These are phyloP conservation scores for Syndactyla subalaris DNA, from an alignment of 2,797 vertebrate species.

Conservation along the genomic window DNA sequence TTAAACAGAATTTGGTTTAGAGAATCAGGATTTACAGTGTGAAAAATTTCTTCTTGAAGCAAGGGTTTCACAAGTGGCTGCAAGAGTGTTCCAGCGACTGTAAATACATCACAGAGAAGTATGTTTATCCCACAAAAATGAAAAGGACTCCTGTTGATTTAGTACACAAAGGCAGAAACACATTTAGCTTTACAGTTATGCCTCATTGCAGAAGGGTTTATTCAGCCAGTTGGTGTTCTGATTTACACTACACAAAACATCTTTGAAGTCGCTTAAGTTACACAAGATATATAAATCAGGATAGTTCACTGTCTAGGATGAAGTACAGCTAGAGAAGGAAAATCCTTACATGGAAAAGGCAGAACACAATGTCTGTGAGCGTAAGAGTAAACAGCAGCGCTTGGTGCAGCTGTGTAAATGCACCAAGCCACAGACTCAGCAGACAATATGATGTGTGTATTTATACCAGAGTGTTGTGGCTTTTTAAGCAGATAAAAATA, in stretches of 20 bases:
- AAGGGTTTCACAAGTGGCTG: background rate
- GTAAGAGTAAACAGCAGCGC: background rate
- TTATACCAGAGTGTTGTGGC: background rate
- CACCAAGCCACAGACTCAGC: background rate
- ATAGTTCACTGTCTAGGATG: background rate
- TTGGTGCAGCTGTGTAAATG: conserved; percentile 38
- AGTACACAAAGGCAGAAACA: background rate
- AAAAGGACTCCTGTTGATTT: background rate
- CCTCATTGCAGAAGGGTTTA: background rate
- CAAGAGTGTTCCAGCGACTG: background rate
- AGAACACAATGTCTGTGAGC: background rate
- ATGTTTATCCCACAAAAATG: conserved; percentile 12
- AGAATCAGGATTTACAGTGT: background rate
- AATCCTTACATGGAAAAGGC: conserved; percentile 21
- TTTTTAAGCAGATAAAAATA: background rate
- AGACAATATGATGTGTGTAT: background rate
- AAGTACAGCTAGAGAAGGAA: conserved; percentile 18
- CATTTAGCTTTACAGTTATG: background rate
- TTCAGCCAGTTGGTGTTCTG: background rate
- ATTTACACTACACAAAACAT: background rate
- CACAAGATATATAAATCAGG: background rate
- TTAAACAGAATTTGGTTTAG: background rate
- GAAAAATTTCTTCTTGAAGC: background rate
- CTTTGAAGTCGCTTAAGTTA: conserved; percentile 21
- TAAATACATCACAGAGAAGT: background rate